Percentiles rank a stretch among this genome's conserved stretches.
Evolutionary conservation across 2,113 vertebrate genomes (phyloP).

Genomic region (Halcyon malimbica): DNA sequence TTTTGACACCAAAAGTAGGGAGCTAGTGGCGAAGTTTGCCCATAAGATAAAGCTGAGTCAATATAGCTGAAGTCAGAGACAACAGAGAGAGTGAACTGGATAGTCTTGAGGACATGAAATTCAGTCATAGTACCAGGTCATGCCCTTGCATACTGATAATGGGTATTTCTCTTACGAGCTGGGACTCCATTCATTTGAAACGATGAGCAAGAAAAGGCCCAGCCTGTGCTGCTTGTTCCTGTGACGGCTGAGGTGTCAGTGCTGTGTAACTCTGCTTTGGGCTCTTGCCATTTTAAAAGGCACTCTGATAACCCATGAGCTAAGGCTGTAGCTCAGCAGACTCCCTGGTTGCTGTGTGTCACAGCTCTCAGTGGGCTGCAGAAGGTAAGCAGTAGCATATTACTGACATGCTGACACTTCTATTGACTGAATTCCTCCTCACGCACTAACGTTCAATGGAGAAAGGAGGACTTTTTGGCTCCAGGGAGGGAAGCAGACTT

Average conservation of each 20-base stretch:
- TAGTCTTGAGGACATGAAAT: neutral
- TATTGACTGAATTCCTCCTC: neutral
- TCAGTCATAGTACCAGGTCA: neutral
- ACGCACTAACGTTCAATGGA: rapidly evolving
- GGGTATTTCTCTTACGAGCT: neutral
- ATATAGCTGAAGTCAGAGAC: neutral
- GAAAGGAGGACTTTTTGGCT: neutral
- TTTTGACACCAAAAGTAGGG: neutral
- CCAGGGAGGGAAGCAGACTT: neutral
- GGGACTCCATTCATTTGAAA: neutral
- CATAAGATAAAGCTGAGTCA: neutral
- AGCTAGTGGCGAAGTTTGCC: neutral
- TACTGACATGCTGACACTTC: neutral
- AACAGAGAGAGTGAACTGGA: neutral
- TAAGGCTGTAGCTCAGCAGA: neutral
- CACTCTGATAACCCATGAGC: neutral
- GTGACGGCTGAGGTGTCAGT: neutral
- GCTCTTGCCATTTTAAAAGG: neutral
- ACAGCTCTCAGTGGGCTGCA: neutral
- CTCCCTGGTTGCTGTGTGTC: neutral
- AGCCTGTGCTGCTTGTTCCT: neutral
- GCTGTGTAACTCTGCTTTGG: neutral
- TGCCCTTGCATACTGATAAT: neutral
- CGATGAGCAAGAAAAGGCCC: neutral
- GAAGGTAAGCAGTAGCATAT: neutral